Evolutionary conservation across 2,797 vertebrate genomes (phyloP).

Genomic region (Prunella strophiata): DNA sequence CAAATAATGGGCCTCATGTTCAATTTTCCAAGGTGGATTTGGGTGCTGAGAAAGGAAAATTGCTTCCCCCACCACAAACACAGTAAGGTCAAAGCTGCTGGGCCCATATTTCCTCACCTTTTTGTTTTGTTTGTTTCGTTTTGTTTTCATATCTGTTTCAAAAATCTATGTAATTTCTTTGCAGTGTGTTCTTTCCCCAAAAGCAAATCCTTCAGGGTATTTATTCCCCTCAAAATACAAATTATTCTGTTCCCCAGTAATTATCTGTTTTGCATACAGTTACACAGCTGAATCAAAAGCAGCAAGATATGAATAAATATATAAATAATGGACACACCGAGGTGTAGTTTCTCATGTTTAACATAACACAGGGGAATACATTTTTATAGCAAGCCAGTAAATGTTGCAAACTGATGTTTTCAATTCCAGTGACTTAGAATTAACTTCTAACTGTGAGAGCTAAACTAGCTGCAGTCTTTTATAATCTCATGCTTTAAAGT

Average conservation of each 20-base stretch:
- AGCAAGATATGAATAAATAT: conserved; percentile 74
- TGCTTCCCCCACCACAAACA: neutral
- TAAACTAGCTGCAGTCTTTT: conserved; percentile 74
- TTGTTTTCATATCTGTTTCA: conserved; percentile 37
- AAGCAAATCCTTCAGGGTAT: conserved; percentile 62
- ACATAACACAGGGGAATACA: conserved; percentile 74
- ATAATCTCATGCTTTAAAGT: conserved; percentile 68
- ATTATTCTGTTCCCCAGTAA: conserved; percentile 69
- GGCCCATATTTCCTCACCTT: neutral
- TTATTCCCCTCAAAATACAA: conserved; percentile 66
- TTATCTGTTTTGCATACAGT: conserved; percentile 73
- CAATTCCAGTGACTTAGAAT: conserved; percentile 74
- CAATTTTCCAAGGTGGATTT: neutral
- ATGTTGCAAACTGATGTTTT: conserved; percentile 79
- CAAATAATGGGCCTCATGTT: neutral
- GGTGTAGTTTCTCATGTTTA: conserved; percentile 74
- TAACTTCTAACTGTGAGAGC: conserved; percentile 74
- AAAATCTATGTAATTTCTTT: conserved; percentile 51
- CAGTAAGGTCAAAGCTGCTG: neutral
- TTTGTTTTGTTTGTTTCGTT: neutral
- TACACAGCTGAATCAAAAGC: conserved; percentile 73
- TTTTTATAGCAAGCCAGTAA: conserved; percentile 83
- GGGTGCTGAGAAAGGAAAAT: neutral
- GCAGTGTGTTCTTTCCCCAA: conserved; percentile 44
- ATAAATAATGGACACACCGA: conserved; percentile 71